Evolutionary conservation across 2,113 vertebrate species (phyloP), one percentile per base, ranked within the genome.

Genomic region (Ailuropoda melanoleuca): DNA sequence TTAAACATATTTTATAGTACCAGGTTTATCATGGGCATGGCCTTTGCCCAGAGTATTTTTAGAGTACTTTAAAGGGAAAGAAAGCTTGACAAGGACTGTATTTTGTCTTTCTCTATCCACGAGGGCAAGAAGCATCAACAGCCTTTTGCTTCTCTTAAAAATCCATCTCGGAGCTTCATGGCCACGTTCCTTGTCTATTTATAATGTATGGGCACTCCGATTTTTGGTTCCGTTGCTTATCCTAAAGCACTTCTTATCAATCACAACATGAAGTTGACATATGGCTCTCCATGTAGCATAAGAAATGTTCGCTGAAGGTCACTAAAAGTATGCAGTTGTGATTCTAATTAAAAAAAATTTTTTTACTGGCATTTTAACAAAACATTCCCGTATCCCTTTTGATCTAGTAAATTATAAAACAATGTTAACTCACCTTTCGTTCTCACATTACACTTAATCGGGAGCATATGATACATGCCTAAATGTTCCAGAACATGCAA

Each of bases 271-370:
- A 96, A 90, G 37, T 1, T 86, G 58, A 75, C 68, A 46, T 7
- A 29, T 31, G 34, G 23, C 62, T 80, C 29, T 87, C 55, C 24
- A 83, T 53, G 10, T 58, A 55, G 31, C 15, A 21, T 75, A 74
- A 86, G 64, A 93, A 97, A 74, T 81, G 14, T 68, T 94, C 96
- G 78, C 55, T 64, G 89, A 91, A 84, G 24, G 14, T 77, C 58
- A 85, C 66, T 70, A 58, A 85, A 94, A 77, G 10, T 50, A 91
- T 81, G 55, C 17, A 19, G 18, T 84, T 85, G 26, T n/a, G 17
- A 58, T 80, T 96, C 37, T 77, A 55, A 68, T 48, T 46, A 0
- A 58, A 70, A 80, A 29, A 88, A 34, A 7, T 17, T 66, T 90
- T 86, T 90, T 86, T 62, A 85, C 37, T 94, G 85, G 3, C 62